Evolutionary conservation across 2,888 invertebrate genomes (phyloP), one percentile per base, ranked within the genome.

Genomic region (Pandemis heparana): DNA sequence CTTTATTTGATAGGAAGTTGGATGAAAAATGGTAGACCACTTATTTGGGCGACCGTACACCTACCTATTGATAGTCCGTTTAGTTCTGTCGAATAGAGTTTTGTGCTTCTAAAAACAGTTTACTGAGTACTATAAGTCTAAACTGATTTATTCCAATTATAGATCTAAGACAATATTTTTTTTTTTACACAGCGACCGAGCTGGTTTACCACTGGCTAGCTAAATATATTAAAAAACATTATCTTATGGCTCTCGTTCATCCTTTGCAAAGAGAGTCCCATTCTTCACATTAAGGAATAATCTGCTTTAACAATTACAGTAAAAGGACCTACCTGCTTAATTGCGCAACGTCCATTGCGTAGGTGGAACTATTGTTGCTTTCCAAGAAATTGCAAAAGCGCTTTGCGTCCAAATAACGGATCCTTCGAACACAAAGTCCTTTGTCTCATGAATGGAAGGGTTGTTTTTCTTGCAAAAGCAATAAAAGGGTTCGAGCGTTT

Each of bases 401-500:
- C 51, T 80, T 92, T 89, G 89, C 89, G 87, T 91, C 88, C 89
- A 90, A 85, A 85, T 91, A 92, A 91, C 89, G 87, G 90, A 81
- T 80, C 81, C 79, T 79, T 75, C 76, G 81, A 83, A 87, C 87
- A 89, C 91, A 90, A 86, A 85, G 83, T 80, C 81, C 81, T 85
- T 87, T 87, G 86, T 88, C 80, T 79, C 80, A 85, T 89, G 84
- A 89, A 92, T 87, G 82, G 86, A 92, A 93, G 92, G 92, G 93
- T 93, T 92, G 92, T 89, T 91, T 89, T 89, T 90, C 88, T 90
- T 89, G 83, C 83, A 75, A 87, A 85, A 80, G 82, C 80, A 85
- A 89, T 90, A 87, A 91, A 91, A 89, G 92, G 90, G 89, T 92
- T 91, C 88, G 85, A 85, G 85, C 75, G 79, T 88, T 91, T 91